These are phyloP conservation scores for Anagrus nilaparvatae DNA, from an alignment of 1,140 invertebrate species.

Conservation along the genomic window DNA sequence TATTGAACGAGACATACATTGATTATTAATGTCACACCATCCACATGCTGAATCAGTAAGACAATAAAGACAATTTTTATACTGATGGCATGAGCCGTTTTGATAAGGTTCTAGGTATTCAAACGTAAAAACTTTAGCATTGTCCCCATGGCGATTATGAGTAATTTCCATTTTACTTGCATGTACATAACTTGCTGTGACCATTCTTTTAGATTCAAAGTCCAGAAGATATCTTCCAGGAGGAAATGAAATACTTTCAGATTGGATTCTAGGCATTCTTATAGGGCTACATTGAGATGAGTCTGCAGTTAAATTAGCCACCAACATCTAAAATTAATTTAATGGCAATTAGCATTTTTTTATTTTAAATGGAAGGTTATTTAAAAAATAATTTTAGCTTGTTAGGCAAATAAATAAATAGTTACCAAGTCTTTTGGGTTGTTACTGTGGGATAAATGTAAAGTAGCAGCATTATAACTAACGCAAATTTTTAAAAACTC, in stretches of 20 bases:
- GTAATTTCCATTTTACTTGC: slow-evolving; percentile 70
- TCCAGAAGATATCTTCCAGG: slow-evolving; percentile 57
- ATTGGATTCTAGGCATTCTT: slow-evolving; percentile 37
- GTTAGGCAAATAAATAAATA: slow-evolving; percentile 1
- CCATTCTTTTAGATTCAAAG: slow-evolving; percentile 52
- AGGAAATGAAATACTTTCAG: slow-evolving; percentile 39
- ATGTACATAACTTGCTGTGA: slow-evolving; percentile 43
- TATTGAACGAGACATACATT: slow-evolving; percentile 42
- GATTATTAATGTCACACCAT: slow-evolving; percentile 70
- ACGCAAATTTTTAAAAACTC: slow-evolving; percentile 65
- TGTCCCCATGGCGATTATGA: slow-evolving; percentile 59
- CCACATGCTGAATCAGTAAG: slow-evolving; percentile 80
- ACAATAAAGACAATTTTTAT: slow-evolving; percentile 79
- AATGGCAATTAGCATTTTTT: background rate
- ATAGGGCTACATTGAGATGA: slow-evolving; percentile 49
- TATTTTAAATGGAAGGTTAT: background rate
- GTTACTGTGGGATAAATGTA: slow-evolving; percentile 42
- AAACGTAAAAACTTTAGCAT: slow-evolving; percentile 72
- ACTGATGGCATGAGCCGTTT: slow-evolving; percentile 65
- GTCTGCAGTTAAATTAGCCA: slow-evolving; percentile 58
- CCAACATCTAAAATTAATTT: slow-evolving; percentile 36
- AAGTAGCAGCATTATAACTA: slow-evolving; percentile 53
- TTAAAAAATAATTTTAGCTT: slow-evolving; percentile 5
- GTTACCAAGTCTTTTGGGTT: slow-evolving; percentile 30
- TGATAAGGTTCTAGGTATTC: slow-evolving; percentile 82